phyloP scores from a whole-genome alignment of 2,797 vertebrate genomes.

The Esox lucius region DNA sequence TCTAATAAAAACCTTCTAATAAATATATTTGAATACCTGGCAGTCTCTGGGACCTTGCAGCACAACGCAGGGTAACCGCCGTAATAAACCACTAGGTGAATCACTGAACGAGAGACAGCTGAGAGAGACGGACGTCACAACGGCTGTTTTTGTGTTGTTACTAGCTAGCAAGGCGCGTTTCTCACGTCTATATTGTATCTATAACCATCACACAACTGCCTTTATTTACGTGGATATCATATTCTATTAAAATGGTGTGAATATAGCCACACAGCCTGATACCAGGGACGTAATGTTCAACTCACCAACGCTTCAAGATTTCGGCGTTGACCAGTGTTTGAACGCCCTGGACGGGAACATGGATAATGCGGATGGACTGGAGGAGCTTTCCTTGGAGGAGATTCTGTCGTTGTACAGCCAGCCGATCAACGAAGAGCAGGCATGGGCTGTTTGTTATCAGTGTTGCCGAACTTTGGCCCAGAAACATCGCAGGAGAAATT shows the following conservation, averaged over 20 bases:
- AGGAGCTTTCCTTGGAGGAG: conserved; percentile 84
- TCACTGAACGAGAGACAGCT: neutral
- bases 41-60: conserved; percentile 62
- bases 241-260: conserved; percentile 47
- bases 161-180: neutral
- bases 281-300: conserved; percentile 66
- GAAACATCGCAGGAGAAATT: conserved; percentile 58
- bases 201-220: neutral
- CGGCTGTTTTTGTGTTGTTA: neutral
- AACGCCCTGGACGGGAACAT: conserved; percentile 58
- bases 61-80: neutral
- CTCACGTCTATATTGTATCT: neutral
- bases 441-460: conserved; percentile 97
- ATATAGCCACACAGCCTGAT: conserved; percentile 71
- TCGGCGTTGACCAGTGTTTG: conserved; percentile 39
- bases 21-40: rapidly evolving
- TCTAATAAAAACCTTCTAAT: too few species aligned
- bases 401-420: conserved; percentile 90
- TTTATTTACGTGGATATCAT: neutral
- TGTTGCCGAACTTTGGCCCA: conserved; percentile 81
- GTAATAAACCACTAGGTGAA: conserved; percentile 37
- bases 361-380: conserved; percentile 68
- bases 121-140: conserved; percentile 23
- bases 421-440: conserved; percentile 97
- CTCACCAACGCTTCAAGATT: conserved; percentile 58